Evolutionary conservation across 2,797 vertebrate genomes (phyloP).

Genomic region (Mus minutoides): DNA sequence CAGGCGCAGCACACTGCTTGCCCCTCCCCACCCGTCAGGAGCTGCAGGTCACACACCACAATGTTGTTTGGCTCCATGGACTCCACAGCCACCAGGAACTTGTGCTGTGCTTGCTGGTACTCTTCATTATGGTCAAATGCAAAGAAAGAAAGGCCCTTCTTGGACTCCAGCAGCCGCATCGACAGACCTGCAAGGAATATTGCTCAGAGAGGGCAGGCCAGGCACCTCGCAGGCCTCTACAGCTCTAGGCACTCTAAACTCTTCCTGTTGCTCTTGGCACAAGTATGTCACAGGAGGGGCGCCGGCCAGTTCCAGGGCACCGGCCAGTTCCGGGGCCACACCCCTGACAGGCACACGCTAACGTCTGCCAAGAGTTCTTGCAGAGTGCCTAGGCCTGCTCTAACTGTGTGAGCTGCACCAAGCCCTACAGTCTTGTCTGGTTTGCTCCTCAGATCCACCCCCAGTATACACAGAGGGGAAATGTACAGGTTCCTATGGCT

Average conservation of each 20-base stretch:
- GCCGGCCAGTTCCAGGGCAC: too few relatives aligned
- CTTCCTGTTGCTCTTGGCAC: background rate
- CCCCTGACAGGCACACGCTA: background rate
- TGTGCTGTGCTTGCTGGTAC: slow-evolving; percentile 98
- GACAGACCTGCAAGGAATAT: slow-evolving; percentile 90
- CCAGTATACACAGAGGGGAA: fast-evolving
- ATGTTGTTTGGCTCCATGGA: slow-evolving; percentile 99
- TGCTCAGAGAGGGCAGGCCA: background rate
- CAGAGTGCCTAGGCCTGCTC: background rate
- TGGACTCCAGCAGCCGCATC: slow-evolving; percentile 94
- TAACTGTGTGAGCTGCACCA: fast-evolving
- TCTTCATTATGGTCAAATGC: slow-evolving; percentile 95
- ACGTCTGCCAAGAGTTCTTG: too few relatives aligned
- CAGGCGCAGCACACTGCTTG: background rate
- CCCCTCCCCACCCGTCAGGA: background rate
- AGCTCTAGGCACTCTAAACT: background rate
- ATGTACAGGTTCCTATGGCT: background rate
- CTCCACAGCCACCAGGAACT: slow-evolving; percentile 96
- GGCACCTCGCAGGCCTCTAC: too few relatives aligned
- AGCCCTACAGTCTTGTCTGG: fast-evolving
- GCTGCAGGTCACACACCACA: slow-evolving; percentile 89
- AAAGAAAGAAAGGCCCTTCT: slow-evolving; percentile 92
- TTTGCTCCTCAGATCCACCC: background rate
- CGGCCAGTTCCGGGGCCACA: background rate
- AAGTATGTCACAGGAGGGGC: too few relatives aligned